These are phyloP conservation scores for Gymnocheta viridis DNA, from an alignment of 2,888 invertebrate genomes.

Conservation along the genomic window DNA sequence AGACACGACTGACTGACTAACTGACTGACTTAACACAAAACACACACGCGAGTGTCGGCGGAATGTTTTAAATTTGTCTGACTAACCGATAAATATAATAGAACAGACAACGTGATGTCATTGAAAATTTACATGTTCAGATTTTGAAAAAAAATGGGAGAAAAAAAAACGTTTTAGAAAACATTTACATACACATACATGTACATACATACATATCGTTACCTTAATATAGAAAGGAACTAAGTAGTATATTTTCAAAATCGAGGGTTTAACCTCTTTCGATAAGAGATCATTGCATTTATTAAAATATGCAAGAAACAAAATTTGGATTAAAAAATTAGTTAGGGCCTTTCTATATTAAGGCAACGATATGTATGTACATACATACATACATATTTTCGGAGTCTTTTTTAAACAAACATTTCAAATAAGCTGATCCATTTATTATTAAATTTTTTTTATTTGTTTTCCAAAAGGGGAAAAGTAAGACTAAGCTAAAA, in stretches of 20 bases:
- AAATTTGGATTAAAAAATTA: no score
- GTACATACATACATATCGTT: no score
- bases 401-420: neutral
- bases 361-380: no score
- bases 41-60: neutral
- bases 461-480: neutral
- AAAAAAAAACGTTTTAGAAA: neutral
- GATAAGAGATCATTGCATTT: no score
- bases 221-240: no score
- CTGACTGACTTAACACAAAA: neutral
- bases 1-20: neutral
- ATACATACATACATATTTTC: no score
- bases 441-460: neutral
- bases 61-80: slow-evolving; percentile 30
- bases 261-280: no score
- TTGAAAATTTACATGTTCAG: slow-evolving; percentile 40
- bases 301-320: no score
- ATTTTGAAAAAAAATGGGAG: neutral
- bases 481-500: neutral
- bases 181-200: no score
- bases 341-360: no score
- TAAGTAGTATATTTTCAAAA: no score
- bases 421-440: neutral
- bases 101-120: slow-evolving; percentile 40
- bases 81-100: slow-evolving; percentile 8